Evolutionary conservation across 2,888 invertebrate genomes (phyloP).

Genomic region (Lepidochrysops patricia): DNA sequence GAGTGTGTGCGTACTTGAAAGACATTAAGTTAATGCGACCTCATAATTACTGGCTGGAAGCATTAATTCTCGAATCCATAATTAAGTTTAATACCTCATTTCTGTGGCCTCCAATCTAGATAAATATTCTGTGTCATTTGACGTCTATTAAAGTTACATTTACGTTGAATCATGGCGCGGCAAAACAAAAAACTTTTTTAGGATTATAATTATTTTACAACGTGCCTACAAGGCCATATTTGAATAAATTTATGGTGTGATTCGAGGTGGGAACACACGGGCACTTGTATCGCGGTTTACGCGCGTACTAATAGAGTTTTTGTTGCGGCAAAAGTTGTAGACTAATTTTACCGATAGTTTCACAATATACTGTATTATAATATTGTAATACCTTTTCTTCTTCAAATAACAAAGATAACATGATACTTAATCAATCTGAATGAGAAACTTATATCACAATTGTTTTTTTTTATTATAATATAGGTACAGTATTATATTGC

Average conservation of each 20-base stretch:
- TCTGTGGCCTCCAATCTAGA: constrained; percentile 68
- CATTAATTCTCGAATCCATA: constrained; percentile 73
- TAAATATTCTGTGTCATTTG: constrained; percentile 62
- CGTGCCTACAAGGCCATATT: constrained; percentile 22
- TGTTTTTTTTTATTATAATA: too few relatives aligned
- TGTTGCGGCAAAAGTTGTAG: too few relatives aligned
- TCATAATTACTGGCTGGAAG: constrained; percentile 69
- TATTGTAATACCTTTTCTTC: too few relatives aligned
- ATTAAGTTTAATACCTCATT: constrained; percentile 71
- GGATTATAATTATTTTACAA: constrained; percentile 21
- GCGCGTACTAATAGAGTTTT: too few relatives aligned
- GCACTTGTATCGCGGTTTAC: neutral
- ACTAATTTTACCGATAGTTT: too few relatives aligned
- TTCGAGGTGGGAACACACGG: constrained; percentile 19
- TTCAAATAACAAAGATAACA: too few relatives aligned
- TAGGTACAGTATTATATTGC: too few relatives aligned
- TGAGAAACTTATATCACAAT: too few relatives aligned
- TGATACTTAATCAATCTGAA: too few relatives aligned
- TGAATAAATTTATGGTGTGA: constrained; percentile 22
- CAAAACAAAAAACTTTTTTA: constrained; percentile 26
- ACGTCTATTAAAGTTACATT: constrained; percentile 58
- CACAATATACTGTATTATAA: too few relatives aligned
- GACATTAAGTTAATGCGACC: constrained; percentile 72
- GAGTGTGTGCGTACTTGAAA: constrained; percentile 45
- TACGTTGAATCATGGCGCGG: constrained; percentile 43